A percentile compares a stretch with the other conserved stretches of the same genome.
phyloP scores from a whole-genome alignment of 2,888 invertebrate genomes.

The Ornithoptera alexandrae region DNA sequence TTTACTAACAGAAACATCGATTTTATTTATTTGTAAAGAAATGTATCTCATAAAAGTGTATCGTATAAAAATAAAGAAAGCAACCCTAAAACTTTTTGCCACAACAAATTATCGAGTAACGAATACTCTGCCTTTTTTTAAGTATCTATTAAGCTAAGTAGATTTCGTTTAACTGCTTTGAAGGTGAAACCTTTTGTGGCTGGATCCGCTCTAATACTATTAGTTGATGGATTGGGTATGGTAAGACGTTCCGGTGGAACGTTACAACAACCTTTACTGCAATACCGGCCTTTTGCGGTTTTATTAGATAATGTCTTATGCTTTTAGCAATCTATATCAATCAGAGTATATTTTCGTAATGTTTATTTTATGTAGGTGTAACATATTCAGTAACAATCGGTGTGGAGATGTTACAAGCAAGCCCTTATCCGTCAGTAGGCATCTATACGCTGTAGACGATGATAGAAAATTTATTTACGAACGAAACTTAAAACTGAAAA shows the following conservation, averaged over 20 bases:
- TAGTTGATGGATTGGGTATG: slow-evolving; percentile 47
- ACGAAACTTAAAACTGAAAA: no score
- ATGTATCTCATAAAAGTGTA: neutral
- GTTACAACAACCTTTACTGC: slow-evolving; percentile 16
- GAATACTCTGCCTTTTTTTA: slow-evolving; percentile 22
- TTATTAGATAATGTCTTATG: slow-evolving; percentile 24
- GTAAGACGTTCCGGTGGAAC: slow-evolving; percentile 31
- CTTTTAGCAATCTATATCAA: neutral
- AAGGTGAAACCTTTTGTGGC: slow-evolving; percentile 57
- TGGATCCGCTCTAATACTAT: slow-evolving; percentile 54
- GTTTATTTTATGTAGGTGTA: no score
- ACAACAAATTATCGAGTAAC: slow-evolving; percentile 18
- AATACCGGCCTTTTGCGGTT: slow-evolving; percentile 14
- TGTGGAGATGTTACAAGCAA: no score
- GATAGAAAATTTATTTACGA: no score
- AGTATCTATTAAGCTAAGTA: slow-evolving; percentile 31
- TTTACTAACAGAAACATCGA: no score
- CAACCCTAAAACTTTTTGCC: slow-evolving; percentile 13
- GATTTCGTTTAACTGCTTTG: slow-evolving; percentile 31
- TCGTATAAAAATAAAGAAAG: neutral
- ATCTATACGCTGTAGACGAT: no score
- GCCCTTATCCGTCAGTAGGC: no score
- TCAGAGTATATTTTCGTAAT: neutral
- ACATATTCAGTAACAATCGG: no score
- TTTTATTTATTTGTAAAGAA: neutral